These are phyloP conservation scores for Scolopax mira DNA, from an alignment of 2,113 vertebrate species.

Conservation along the genomic window DNA sequence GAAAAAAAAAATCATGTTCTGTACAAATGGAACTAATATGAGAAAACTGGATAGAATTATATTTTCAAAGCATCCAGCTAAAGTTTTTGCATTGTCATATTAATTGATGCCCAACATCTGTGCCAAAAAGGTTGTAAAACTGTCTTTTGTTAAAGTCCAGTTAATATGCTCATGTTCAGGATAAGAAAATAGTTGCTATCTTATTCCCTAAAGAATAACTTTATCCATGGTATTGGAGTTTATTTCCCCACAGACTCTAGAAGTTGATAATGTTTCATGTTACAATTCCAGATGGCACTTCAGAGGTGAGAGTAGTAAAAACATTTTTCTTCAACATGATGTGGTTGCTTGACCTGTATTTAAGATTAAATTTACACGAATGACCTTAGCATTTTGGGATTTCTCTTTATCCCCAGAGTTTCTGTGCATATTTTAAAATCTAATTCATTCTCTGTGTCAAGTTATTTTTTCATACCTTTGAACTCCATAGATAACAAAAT, in stretches of 20 bases:
- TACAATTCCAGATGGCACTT: not conserved
- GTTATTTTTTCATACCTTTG: not conserved
- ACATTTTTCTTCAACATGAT: not conserved
- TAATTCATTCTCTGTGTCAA: not conserved
- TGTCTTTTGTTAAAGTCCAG: not conserved
- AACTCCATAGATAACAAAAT: not conserved
- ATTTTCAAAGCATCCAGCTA: not conserved
- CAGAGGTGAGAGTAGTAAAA: not conserved
- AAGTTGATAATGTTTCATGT: not conserved
- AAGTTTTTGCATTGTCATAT: not conserved
- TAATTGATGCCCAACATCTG: not conserved
- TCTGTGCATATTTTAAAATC: not conserved
- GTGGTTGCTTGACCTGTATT: not conserved
- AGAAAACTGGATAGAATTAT: not conserved
- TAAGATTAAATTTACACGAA: not conserved
- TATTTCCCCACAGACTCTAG: not conserved
- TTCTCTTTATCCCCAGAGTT: not conserved
- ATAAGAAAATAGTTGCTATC: not conserved
- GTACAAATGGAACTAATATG: not conserved
- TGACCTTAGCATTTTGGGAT: not conserved
- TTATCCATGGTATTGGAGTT: not conserved
- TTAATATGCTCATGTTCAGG: not conserved
- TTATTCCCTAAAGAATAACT: not conserved
- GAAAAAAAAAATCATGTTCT: not conserved
- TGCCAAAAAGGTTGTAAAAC: not conserved